Percentiles rank a stretch among this genome's conserved stretches.
phyloP scores from a whole-genome alignment of 2,113 vertebrate genomes.

The Fulmarus glacialis region DNA sequence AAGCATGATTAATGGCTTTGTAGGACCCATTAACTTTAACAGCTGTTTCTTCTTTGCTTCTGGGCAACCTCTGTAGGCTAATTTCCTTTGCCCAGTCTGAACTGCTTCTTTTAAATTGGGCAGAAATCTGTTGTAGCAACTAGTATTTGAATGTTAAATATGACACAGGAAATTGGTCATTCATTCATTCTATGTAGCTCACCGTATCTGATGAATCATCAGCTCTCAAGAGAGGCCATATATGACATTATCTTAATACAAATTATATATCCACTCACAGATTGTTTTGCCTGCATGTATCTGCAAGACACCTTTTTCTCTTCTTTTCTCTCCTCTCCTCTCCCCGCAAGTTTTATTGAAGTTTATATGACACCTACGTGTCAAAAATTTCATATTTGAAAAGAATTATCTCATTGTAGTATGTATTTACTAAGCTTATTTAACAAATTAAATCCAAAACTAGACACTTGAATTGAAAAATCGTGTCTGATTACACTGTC shows the following conservation, averaged over 20 bases:
- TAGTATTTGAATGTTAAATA: neutral
- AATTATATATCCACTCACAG: neutral
- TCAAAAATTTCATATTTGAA: neutral
- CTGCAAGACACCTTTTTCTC: neutral
- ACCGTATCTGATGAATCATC: neutral
- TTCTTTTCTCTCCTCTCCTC: neutral
- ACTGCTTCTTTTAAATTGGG: neutral
- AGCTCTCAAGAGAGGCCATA: neutral
- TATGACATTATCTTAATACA: neutral
- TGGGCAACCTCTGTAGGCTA: neutral
- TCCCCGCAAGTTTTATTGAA: neutral
- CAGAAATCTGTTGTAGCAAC: neutral
- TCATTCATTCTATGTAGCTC: neutral
- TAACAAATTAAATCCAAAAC: neutral
- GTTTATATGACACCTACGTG: fast-evolving
- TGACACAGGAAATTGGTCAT: neutral
- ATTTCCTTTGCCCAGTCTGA: neutral
- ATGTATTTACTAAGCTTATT: neutral
- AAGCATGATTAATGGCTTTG: neutral
- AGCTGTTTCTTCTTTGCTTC: neutral
- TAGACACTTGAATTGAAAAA: neutral
- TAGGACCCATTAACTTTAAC: neutral
- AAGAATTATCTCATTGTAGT: neutral
- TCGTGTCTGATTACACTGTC: neutral
- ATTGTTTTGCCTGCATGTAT: neutral